phyloP scores from a whole-genome alignment of 2,888 invertebrate genomes.

The Coecobrya sp. region DNA sequence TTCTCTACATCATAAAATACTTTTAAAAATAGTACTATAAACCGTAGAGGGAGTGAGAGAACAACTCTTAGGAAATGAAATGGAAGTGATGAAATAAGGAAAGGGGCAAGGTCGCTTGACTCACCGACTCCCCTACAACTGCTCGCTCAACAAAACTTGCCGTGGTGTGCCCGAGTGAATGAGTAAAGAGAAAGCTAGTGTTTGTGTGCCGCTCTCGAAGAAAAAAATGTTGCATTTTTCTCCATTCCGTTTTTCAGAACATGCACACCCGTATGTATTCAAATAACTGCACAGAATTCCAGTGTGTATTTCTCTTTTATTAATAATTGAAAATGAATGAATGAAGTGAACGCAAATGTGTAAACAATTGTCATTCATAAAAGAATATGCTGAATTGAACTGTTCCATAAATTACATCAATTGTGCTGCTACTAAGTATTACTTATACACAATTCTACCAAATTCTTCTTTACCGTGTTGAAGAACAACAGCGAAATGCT shows the following conservation, averaged over 20 bases:
- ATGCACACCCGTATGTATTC: background rate
- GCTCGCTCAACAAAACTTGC: background rate
- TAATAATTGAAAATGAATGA: slow-evolving; percentile 24
- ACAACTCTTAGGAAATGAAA: background rate
- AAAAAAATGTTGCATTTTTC: background rate
- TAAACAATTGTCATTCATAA: slow-evolving; percentile 16
- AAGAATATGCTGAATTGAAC: background rate
- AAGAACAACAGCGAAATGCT: too few relatives aligned
- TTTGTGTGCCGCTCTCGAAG: background rate
- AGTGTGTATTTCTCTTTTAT: background rate
- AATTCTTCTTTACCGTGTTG: too few relatives aligned
- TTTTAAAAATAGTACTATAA: background rate
- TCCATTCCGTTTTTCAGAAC: background rate
- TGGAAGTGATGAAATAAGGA: slow-evolving; percentile 31
- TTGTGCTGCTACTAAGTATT: too few relatives aligned
- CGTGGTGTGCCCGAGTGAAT: background rate
- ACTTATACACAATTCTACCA: too few relatives aligned
- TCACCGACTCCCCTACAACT: background rate
- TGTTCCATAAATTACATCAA: background rate
- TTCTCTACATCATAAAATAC: background rate
- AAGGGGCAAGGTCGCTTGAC: slow-evolving; percentile 8
- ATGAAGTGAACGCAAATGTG: slow-evolving; percentile 15
- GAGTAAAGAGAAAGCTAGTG: background rate
- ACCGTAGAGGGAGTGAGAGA: background rate
- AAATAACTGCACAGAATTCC: background rate